Evolutionary conservation across 2,797 vertebrate genomes (phyloP).

Genomic region (Cuculus canorus): DNA sequence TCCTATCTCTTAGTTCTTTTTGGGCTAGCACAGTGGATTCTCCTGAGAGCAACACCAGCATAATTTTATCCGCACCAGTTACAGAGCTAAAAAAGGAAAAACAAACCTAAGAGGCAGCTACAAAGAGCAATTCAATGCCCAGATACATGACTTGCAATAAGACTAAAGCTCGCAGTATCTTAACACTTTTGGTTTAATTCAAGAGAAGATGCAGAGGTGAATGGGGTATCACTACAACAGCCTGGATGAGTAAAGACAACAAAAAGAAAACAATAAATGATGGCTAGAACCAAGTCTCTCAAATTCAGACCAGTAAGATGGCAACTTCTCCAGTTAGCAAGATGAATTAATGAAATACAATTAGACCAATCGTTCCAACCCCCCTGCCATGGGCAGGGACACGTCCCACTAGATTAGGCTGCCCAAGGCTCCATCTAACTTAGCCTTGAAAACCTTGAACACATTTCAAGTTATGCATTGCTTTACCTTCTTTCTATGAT

Average conservation of each 20-base stretch:
- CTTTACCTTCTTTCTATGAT: neutral
- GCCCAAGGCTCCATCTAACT: too few relatives aligned
- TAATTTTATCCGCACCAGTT: neutral
- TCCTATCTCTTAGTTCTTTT: neutral
- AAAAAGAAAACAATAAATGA: neutral
- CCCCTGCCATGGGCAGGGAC: too few relatives aligned
- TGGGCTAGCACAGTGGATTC: neutral
- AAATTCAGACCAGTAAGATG: neutral
- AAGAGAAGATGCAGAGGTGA: neutral
- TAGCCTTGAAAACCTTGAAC: too few relatives aligned
- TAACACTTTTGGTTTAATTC: neutral
- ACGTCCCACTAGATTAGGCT: too few relatives aligned
- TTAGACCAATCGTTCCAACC: neutral
- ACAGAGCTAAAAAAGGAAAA: neutral
- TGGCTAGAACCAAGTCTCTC: neutral
- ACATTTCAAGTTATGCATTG: neutral
- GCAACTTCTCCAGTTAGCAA: neutral
- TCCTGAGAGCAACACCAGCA: neutral
- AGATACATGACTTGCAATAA: neutral
- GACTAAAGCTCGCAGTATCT: neutral
- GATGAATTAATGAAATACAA: neutral
- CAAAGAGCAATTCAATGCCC: neutral
- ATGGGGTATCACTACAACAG: neutral
- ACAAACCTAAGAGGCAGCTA: neutral
- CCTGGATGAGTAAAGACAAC: rapidly evolving